These are phyloP conservation scores for Thamnophis sirtalis DNA, from an alignment of 2,113 vertebrate species.

Conservation along the genomic window DNA sequence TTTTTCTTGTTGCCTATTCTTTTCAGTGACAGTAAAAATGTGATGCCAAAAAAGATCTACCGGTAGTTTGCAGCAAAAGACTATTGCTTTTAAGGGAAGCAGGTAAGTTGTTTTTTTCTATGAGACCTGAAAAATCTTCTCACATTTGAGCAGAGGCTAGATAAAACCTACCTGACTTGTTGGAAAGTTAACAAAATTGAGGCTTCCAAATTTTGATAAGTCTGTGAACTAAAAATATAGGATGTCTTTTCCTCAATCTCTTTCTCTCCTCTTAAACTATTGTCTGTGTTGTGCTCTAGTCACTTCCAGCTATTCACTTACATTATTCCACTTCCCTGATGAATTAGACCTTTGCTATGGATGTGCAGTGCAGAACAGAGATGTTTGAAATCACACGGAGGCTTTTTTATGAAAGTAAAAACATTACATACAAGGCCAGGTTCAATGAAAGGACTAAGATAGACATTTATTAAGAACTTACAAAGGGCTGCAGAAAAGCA, in stretches of 20 bases:
- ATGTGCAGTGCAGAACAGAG: neutral
- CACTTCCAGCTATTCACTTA: neutral
- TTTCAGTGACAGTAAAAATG: slow-evolving; percentile 9
- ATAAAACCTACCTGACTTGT: neutral
- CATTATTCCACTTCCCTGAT: neutral
- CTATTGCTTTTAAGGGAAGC: neutral
- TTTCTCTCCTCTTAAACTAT: neutral
- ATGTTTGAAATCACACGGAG: neutral
- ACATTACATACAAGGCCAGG: neutral
- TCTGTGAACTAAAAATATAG: neutral
- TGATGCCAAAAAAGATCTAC: slow-evolving; percentile 11
- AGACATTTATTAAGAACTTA: neutral
- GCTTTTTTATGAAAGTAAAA: neutral
- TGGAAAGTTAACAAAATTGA: neutral
- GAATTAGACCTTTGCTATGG: neutral
- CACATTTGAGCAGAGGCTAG: neutral
- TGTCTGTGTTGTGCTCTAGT: neutral
- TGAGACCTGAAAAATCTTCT: neutral
- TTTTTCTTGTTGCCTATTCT: slow-evolving; percentile 16
- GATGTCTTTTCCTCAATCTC: neutral
- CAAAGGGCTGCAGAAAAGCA: neutral
- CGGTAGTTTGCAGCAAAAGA: neutral
- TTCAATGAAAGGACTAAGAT: neutral
- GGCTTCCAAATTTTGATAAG: neutral
- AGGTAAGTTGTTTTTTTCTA: neutral